Percentiles rank a stretch among this genome's conserved stretches.
phyloP scores from a whole-genome alignment of 2,113 vertebrate species.

The Noctilio leporinus region DNA sequence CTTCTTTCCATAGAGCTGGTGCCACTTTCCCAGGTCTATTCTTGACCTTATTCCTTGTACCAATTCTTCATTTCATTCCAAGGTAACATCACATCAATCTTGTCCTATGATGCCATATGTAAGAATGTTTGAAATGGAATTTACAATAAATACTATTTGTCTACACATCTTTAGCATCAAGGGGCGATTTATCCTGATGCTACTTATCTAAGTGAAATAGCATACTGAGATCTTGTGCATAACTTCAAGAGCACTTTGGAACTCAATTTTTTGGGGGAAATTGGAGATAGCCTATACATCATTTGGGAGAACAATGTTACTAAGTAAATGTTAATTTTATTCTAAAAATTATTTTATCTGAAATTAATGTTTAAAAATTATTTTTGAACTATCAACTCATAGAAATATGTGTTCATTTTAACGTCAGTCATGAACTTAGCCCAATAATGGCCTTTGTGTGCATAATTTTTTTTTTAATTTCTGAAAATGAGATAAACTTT shows the following conservation, averaged over 20 bases:
- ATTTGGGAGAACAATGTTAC: not conserved
- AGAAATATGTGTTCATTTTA: not conserved
- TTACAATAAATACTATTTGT: not conserved
- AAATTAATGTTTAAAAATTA: not conserved
- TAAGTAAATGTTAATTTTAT: not conserved
- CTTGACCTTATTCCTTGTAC: not conserved
- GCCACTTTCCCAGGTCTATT: not conserved
- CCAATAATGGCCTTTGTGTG: not conserved
- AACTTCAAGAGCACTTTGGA: not conserved
- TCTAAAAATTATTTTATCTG: not conserved
- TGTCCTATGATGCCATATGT: not conserved
- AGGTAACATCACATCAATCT: not conserved
- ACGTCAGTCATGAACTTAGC: not conserved
- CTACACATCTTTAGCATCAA: not conserved
- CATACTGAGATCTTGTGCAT: not conserved
- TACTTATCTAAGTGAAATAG: not conserved
- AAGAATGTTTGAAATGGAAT: not conserved
- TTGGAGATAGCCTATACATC: not conserved
- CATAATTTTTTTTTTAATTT: not conserved
- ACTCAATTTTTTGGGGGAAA: not conserved
- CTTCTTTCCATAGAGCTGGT: not conserved
- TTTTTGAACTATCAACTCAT: not conserved
- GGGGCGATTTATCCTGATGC: not conserved
- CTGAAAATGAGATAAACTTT: conserved; percentile 11
- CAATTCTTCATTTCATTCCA: not conserved